phyloP scores from a whole-genome alignment of 2,888 invertebrate species.

The Cantharis lateralis region DNA sequence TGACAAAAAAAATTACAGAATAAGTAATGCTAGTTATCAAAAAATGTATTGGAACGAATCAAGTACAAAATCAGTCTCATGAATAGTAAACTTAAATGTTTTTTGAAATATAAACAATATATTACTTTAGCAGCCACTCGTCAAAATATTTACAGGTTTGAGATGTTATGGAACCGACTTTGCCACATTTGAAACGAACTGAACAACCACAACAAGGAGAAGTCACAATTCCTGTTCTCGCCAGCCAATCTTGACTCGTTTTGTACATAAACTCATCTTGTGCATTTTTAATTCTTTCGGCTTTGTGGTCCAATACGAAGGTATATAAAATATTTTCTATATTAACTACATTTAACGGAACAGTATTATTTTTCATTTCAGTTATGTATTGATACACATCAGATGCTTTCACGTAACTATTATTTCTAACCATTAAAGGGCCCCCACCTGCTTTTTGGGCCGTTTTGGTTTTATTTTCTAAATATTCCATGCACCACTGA shows the following conservation, averaged over 20 bases:
- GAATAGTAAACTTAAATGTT: background rate
- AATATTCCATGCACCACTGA: constrained; percentile 85
- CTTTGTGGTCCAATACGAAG: constrained; percentile 85
- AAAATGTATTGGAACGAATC: no score
- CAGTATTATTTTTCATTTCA: constrained; percentile 83
- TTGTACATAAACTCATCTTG: constrained; percentile 73
- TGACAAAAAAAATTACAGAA: no score
- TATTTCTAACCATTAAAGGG: constrained; percentile 77
- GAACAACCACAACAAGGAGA: constrained; percentile 94
- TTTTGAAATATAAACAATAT: background rate
- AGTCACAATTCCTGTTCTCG: constrained; percentile 79
- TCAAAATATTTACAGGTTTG: constrained; percentile 84
- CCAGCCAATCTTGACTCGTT: constrained; percentile 76
- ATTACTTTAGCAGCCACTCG: constrained; percentile 72
- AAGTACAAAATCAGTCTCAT: no score
- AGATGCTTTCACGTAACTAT: constrained; percentile 80
- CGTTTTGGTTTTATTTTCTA: constrained; percentile 75
- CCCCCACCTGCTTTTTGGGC: constrained; percentile 65
- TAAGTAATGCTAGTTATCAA: no score
- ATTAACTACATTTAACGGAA: constrained; percentile 67
- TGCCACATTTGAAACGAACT: constrained; percentile 79
- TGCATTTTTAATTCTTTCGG: constrained; percentile 73
- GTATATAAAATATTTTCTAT: constrained; percentile 92
- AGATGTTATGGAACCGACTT: constrained; percentile 83
- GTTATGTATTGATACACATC: constrained; percentile 92